Evolutionary conservation across 2,888 invertebrate genomes (phyloP).

Genomic region (Drosophila mettleri): DNA sequence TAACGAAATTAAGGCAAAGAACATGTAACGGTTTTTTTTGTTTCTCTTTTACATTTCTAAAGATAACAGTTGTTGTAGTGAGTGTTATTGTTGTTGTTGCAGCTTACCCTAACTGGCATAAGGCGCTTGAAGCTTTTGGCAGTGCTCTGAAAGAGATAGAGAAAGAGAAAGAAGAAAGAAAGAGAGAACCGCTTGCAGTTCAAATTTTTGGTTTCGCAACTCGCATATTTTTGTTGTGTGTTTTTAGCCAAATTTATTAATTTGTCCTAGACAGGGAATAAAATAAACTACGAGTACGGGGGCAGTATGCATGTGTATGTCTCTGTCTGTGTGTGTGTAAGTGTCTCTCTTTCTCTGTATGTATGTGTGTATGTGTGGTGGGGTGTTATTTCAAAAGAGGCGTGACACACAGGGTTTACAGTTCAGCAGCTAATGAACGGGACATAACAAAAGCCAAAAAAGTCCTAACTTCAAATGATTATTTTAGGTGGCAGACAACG

Average conservation of each 20-base stretch:
- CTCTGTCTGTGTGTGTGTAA: neutral
- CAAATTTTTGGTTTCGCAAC: conserved; percentile 62
- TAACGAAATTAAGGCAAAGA: conserved; percentile 65
- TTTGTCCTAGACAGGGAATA: conserved; percentile 46
- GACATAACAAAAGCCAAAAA: conserved; percentile 3
- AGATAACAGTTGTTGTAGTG: conserved; percentile 41
- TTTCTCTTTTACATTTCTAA: conserved; percentile 18
- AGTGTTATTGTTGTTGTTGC: conserved; percentile 60
- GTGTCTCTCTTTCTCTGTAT: neutral
- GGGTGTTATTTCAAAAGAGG: conserved; percentile 10
- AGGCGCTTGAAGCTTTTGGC: conserved; percentile 80
- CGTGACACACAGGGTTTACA: conserved; percentile 34
- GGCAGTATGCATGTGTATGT: conserved; percentile 9
- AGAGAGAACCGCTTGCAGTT: conserved; percentile 69
- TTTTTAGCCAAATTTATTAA: conserved; percentile 52
- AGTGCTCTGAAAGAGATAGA: conserved; percentile 81
- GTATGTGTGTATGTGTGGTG: conserved; percentile 6
- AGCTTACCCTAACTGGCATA: conserved; percentile 84
- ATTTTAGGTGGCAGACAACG: neutral
- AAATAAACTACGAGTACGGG: conserved; percentile 48
- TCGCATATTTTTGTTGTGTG: conserved; percentile 29
- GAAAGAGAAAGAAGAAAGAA: conserved; percentile 50
- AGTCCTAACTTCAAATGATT: neutral
- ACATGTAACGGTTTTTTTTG: conserved; percentile 48
- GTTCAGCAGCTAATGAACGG: conserved; percentile 48